Evolutionary conservation across 2,113 vertebrate species (phyloP), one percentile per base, ranked within the genome.

Genomic region (Abramis brama): DNA sequence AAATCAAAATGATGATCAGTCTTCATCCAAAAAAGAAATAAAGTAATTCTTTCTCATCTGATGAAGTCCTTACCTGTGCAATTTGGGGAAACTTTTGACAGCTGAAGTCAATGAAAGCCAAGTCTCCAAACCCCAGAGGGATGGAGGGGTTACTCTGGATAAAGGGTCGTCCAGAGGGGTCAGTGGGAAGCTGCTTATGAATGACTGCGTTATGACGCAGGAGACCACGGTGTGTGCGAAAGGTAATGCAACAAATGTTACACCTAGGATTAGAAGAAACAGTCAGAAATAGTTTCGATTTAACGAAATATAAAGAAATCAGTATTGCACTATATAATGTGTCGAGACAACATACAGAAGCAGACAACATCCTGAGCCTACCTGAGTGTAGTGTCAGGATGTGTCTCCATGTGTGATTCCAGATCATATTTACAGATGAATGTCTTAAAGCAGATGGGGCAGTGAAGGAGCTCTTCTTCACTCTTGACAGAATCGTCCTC

Each of bases 121-220:
- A 93, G 90, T 99, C 98, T 0, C 98, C 97, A 95, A 99, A 99
- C 91, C 98, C 98, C 39, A 96, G 95, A 0, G 97, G 97, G 92
- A 99, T 98, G 1, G 97, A 97, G 88, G 98, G 97, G 92, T 99
- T 99, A 95, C 94, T 99, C 94, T 99, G 98, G 92, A 99, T 99
- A 93, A 98, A 99, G 85, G 98, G 98, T 11, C 93, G 96, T 68
- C 98, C 98, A 50, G 87, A 94, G 1, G 95, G 95, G 83, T 99
- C 98, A 74, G 96, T 95, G 87, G 98, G 98, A 89, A 99, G 96
- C 83, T 97, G 95, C 90, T 97, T 99, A 91, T 99, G 98, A 87
- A 98, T 96, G 6, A 93, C 95, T 0, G 98, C 96, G 2, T 99
- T 99, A 90, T 99, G 98, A 60, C 97, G 96, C 79, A 99, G 92